These are phyloP conservation scores for Oryzaephilus surinamensis DNA, from an alignment of 1,140 invertebrate species.

Conservation along the genomic window DNA sequence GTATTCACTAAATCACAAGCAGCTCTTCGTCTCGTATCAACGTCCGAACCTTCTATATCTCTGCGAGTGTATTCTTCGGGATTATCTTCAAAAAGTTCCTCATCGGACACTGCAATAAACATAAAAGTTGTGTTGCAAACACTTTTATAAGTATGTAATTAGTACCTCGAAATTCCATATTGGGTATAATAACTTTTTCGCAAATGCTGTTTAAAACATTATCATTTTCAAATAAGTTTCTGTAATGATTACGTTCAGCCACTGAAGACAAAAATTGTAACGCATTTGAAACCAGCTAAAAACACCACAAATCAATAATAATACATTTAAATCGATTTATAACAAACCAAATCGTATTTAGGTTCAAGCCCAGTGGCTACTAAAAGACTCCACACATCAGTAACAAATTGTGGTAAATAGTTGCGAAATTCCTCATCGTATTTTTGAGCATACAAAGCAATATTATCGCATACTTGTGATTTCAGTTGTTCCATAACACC, in stretches of 20 bases:
- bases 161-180: slow-evolving; percentile 88
- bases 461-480: slow-evolving; percentile 93
- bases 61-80: slow-evolving; percentile 95
- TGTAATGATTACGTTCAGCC: slow-evolving; percentile 80
- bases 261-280: slow-evolving; percentile 91
- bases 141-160: slow-evolving; percentile 2
- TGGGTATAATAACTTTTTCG: slow-evolving; percentile 96
- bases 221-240: slow-evolving; percentile 80
- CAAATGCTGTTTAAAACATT: slow-evolving; percentile 83
- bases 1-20: slow-evolving; percentile 94
- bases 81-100: slow-evolving; percentile 95
- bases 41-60: slow-evolving; percentile 98
- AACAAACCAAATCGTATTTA: slow-evolving; percentile 81
- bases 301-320: slow-evolving; percentile 16
- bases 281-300: slow-evolving; percentile 88
- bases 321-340: slow-evolving; percentile 1
- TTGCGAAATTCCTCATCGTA: slow-evolving; percentile 94
- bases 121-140: slow-evolving; percentile 5
- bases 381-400: slow-evolving; percentile 83
- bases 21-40: slow-evolving; percentile 87
- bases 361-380: slow-evolving; percentile 70
- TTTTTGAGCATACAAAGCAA: slow-evolving; percentile 90
- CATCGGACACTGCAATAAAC: slow-evolving; percentile 79
- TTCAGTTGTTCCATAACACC: slow-evolving; percentile 85
- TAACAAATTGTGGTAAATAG: slow-evolving; percentile 83